Percentiles rank a stretch among this genome's conserved stretches.
Conservation (phyloP, 2,888 invertebrate species). For the Glyphotaelius pellucidus region DNA sequence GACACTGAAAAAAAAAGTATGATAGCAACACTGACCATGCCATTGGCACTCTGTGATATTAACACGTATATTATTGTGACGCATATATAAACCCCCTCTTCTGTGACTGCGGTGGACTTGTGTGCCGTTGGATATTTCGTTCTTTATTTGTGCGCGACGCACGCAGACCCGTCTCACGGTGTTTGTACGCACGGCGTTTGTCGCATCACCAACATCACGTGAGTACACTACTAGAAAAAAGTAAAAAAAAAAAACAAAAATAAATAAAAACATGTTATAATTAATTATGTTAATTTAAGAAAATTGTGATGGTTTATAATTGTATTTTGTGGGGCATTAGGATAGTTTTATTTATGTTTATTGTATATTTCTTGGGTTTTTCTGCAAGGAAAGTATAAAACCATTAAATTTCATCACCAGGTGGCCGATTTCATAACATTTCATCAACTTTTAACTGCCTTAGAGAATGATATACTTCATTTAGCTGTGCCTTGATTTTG, state of each 20-base stretch:
- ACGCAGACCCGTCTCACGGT: conserved; percentile 28
- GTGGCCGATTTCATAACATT: not conserved
- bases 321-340: not conserved
- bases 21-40: conserved; percentile 26
- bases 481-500: not conserved
- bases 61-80: conserved; percentile 66
- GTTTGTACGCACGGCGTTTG: conserved; percentile 39
- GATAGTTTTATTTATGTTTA: not conserved
- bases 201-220: conserved; percentile 45
- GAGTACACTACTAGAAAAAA: conserved; percentile 52
- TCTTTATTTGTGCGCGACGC: conserved; percentile 61
- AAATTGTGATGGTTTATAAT: not conserved
- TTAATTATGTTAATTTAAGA: not conserved
- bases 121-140: conserved; percentile 55
- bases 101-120: conserved; percentile 47
- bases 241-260: conserved; percentile 25
- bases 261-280: not conserved
- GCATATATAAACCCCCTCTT: conserved; percentile 65
- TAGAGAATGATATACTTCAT: not conserved
- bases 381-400: not conserved
- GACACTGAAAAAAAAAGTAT: not conserved
- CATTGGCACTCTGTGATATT: conserved; percentile 65
- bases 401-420: not conserved
- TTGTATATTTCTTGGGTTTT: not conserved
- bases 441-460: not conserved